Evolutionary conservation across 2,888 invertebrate species (phyloP).

Genomic region (Drosophila austrosaltans): DNA sequence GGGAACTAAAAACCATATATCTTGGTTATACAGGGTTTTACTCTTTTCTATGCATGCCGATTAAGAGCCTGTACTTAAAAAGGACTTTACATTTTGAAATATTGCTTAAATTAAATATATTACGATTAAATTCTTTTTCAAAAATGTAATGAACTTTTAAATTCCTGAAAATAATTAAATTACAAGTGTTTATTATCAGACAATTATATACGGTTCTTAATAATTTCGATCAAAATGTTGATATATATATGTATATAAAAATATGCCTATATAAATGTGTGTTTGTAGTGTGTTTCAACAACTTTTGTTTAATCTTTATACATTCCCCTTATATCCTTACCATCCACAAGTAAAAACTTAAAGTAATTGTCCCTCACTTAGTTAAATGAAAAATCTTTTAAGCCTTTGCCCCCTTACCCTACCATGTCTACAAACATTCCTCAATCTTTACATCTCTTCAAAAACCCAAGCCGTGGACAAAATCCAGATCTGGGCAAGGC

Average conservation of each 20-base stretch:
- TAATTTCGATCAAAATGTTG: background rate
- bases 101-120: background rate
- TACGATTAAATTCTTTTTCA: background rate
- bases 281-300: background rate
- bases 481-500: background rate
- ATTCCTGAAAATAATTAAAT: background rate
- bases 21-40: background rate
- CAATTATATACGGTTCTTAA: background rate
- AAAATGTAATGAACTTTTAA: background rate
- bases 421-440: background rate
- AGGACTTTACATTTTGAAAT: background rate
- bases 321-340: background rate
- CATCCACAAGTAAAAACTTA: background rate
- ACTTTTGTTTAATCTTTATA: background rate
- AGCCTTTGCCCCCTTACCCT: background rate
- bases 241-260: background rate
- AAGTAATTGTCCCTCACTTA: conserved; percentile 65
- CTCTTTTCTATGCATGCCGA: too few species aligned
- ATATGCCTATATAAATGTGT: too few species aligned
- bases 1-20: background rate
- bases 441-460: background rate
- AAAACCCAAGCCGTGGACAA: background rate
- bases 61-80: too few species aligned
- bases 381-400: conserved; percentile 37
- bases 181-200: background rate